phyloP scores from a whole-genome alignment of 2,888 invertebrate species.

The Argyresthia goedartella region DNA sequence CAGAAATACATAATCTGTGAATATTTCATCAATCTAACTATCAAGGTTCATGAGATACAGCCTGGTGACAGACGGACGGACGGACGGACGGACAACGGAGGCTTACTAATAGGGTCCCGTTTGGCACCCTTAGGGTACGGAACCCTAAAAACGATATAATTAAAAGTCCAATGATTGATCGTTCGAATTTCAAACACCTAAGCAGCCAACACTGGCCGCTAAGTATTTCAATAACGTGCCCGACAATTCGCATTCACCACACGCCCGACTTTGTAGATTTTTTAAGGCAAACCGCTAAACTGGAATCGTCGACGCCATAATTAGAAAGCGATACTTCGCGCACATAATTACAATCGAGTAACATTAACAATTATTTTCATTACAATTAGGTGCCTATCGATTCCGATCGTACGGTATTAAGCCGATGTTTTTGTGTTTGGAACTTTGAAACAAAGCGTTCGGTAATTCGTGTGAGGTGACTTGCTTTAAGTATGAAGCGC shows the following conservation, averaged over 20 bases:
- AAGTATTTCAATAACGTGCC: neutral
- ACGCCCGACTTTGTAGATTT: constrained; percentile 3
- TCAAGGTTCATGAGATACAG: too few species aligned
- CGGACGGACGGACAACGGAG: too few species aligned
- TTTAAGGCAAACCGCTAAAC: constrained; percentile 11
- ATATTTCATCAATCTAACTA: too few species aligned
- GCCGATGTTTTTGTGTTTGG: constrained; percentile 47
- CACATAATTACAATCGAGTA: constrained; percentile 19
- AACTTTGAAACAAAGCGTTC: constrained; percentile 55
- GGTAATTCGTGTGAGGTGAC: constrained; percentile 67
- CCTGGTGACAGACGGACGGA: too few species aligned
- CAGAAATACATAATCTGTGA: too few species aligned
- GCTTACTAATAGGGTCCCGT: too few species aligned
- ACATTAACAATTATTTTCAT: constrained; percentile 33
- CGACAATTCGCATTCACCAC: neutral
- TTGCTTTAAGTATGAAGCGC: constrained; percentile 38
- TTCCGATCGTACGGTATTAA: constrained; percentile 36
- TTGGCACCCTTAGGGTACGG: too few species aligned
- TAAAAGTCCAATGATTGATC: neutral
- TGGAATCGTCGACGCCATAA: constrained; percentile 37
- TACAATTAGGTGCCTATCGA: constrained; percentile 46
- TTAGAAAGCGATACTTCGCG: constrained; percentile 39
- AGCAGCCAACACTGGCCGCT: neutral
- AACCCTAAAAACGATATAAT: too few species aligned
- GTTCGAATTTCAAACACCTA: neutral